phyloP scores from a whole-genome alignment of 2,888 invertebrate genomes.

The Pammene fasciana region DNA sequence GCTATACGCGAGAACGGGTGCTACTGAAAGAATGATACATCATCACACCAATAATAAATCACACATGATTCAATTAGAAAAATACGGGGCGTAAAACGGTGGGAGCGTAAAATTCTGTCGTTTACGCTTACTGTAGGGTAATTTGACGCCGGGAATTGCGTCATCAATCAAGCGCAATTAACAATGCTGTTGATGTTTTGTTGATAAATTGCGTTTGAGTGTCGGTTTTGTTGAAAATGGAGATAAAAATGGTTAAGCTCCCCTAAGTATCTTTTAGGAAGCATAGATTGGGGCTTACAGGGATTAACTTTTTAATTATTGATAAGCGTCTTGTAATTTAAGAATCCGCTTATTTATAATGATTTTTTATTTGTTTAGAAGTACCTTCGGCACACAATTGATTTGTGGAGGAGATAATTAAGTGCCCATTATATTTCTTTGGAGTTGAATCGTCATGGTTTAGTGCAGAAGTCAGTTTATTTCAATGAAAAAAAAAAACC shows the following conservation, averaged over 20 bases:
- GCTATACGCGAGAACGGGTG: constrained; percentile 78
- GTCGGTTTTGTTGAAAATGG: constrained; percentile 33
- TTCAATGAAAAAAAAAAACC: too few species aligned
- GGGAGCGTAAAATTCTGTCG: constrained; percentile 64
- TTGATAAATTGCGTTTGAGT: constrained; percentile 40
- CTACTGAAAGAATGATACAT: constrained; percentile 83
- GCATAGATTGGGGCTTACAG: neutral
- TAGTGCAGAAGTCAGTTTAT: too few species aligned
- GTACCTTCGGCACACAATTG: too few species aligned
- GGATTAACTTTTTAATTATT: constrained; percentile 25
- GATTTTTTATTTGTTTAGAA: too few species aligned
- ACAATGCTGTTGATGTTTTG: constrained; percentile 53
- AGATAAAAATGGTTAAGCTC: constrained; percentile 24
- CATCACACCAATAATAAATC: constrained; percentile 83
- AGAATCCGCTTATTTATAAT: constrained; percentile 3
- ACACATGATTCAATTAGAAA: constrained; percentile 83
- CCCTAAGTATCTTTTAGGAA: constrained; percentile 19
- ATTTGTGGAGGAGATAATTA: too few species aligned
- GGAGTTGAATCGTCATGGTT: too few species aligned
- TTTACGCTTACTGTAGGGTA: constrained; percentile 66
- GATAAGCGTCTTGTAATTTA: constrained; percentile 9
- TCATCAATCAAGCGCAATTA: constrained; percentile 78
- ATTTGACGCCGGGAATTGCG: constrained; percentile 77
- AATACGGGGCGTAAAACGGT: constrained; percentile 70
- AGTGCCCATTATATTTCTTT: too few species aligned